phyloP scores from a whole-genome alignment of 2,888 invertebrate species.

The Julus scanicus region DNA sequence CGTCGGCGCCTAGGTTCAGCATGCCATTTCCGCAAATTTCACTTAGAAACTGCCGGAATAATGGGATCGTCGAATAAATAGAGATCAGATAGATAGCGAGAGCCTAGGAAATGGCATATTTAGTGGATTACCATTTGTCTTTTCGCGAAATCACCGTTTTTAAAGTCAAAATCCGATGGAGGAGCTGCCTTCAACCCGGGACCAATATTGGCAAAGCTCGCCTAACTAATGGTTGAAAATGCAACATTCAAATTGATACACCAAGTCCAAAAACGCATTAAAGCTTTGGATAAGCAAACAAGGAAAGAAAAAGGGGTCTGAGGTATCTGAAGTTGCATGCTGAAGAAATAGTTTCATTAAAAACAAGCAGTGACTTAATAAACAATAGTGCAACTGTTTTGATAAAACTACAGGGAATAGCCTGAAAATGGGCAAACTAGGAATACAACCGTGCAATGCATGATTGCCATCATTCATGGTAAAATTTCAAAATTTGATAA shows the following conservation, averaged over 20 bases:
- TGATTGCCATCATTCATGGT: neutral
- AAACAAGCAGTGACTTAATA: neutral
- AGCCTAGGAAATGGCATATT: conserved; percentile 34
- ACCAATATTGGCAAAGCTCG: conserved; percentile 28
- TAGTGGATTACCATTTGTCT: conserved; percentile 35
- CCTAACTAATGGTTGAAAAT: neutral
- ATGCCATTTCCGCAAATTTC: conserved; percentile 14
- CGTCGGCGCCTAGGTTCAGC: neutral
- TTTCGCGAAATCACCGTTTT: neutral
- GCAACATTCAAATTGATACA: conserved; percentile 26
- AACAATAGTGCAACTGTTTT: neutral
- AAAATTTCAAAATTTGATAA: neutral
- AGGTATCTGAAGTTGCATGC: neutral
- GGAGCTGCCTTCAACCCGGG: neutral
- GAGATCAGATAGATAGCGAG: conserved; percentile 26
- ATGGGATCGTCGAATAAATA: neutral
- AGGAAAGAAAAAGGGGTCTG: neutral
- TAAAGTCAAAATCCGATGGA: neutral
- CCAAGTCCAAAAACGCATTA: neutral
- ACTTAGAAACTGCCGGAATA: conserved; percentile 3
- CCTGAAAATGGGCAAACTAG: neutral
- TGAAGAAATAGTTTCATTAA: neutral
- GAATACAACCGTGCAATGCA: neutral
- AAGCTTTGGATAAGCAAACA: neutral
- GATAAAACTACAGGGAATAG: neutral